Conservation (phyloP, 2,888 invertebrate species). For the Salpingus planirostris region DNA sequence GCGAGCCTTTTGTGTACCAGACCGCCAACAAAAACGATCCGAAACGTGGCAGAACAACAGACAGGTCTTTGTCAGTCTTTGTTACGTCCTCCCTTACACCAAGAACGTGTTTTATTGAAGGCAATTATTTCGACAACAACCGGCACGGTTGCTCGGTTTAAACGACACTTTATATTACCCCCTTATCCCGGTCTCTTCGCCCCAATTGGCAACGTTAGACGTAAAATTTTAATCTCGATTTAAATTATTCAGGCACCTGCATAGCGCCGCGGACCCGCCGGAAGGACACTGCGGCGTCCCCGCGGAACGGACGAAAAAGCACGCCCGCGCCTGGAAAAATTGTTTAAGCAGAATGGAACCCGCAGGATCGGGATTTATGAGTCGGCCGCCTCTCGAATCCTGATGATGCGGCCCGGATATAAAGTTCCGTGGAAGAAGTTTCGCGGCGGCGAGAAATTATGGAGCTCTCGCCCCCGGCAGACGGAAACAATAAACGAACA, state of each 20-base stretch:
- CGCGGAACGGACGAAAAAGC: too few relatives aligned
- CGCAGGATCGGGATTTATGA: too few relatives aligned
- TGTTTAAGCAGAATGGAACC: too few relatives aligned
- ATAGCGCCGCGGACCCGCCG: too few relatives aligned
- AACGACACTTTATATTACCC: conserved; percentile 12
- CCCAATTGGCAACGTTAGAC: background rate
- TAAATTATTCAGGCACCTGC: conserved; percentile 3
- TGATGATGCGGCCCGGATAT: too few relatives aligned
- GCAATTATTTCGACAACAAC: conserved; percentile 12
- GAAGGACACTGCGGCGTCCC: too few relatives aligned
- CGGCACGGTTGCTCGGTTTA: conserved; percentile 10
- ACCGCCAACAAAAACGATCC: conserved; percentile 7
- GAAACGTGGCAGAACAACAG: conserved; percentile 11
- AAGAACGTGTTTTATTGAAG: conserved; percentile 14
- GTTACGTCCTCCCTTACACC: conserved; percentile 11
- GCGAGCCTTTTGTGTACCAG: conserved; percentile 11
- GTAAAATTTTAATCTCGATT: background rate
- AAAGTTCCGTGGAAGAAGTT: too few relatives aligned
- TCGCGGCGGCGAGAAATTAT: too few relatives aligned
- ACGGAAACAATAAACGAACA: too few relatives aligned
- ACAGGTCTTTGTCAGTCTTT: conserved; percentile 11
- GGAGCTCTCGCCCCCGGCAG: too few relatives aligned
- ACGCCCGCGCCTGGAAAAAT: too few relatives aligned
- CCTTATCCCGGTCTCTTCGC: background rate
- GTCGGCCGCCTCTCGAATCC: too few relatives aligned